phyloP scores from a whole-genome alignment of 2,797 vertebrate species.

The Oceanodroma leucorhoa region DNA sequence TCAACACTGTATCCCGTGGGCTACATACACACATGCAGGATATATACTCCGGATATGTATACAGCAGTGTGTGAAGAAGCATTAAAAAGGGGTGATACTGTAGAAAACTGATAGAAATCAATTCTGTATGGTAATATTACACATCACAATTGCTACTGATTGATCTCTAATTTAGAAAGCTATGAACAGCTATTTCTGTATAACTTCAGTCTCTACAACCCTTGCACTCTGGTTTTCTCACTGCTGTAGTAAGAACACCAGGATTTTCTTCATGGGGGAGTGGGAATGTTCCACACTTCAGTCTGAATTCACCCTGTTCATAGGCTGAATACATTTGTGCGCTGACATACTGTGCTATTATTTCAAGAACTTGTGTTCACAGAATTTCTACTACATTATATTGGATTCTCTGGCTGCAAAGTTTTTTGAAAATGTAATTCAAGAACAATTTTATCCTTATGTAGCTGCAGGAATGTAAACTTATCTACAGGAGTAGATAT shows the following conservation, averaged over 20 bases:
- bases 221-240: background rate
- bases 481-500: background rate
- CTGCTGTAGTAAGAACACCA: background rate
- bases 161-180: background rate
- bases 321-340: background rate
- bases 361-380: background rate
- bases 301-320: background rate
- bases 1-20: background rate
- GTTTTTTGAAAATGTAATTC: background rate
- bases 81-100: background rate
- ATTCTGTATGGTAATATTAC: background rate
- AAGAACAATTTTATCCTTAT: background rate
- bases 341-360: background rate
- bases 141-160: background rate
- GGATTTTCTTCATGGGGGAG: background rate
- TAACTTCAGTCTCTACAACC: background rate
- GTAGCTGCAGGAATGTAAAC: background rate
- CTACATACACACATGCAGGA: background rate
- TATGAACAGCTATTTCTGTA: background rate
- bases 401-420: background rate
- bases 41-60: background rate
- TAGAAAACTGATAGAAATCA: background rate
- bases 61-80: background rate
- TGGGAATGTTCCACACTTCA: background rate
- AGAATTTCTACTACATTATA: background rate